These are phyloP conservation scores for Trissolcus japonicus DNA, from an alignment of 2,888 invertebrate genomes.

Conservation along the genomic window DNA sequence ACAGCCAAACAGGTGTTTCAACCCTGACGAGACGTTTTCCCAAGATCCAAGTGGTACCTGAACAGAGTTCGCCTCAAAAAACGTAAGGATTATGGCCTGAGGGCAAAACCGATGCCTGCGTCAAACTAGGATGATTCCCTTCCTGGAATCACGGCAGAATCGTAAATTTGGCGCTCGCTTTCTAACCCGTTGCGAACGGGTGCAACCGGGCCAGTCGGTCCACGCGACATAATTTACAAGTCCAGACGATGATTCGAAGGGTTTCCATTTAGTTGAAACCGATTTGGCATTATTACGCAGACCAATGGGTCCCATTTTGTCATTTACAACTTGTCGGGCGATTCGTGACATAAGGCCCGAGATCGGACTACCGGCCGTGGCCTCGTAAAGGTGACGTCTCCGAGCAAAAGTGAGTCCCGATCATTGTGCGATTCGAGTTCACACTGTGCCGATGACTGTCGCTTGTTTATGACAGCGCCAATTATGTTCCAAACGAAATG, in stretches of 20 bases:
- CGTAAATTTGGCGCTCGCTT: constrained; percentile 65
- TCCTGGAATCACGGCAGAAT: constrained; percentile 45
- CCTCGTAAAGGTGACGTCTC: constrained; percentile 36
- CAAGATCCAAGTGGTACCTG: neutral
- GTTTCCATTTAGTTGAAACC: constrained; percentile 56
- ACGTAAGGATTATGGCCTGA: neutral
- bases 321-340: constrained; percentile 46
- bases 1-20: constrained; percentile 8
- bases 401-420: constrained; percentile 25
- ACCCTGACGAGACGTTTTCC: neutral
- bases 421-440: constrained; percentile 38
- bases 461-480: constrained; percentile 39
- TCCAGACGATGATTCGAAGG: constrained; percentile 49
- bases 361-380: constrained; percentile 51
- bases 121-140: constrained; percentile 11
- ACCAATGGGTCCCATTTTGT: constrained; percentile 27
- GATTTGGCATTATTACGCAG: constrained; percentile 67
- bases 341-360: constrained; percentile 45
- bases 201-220: constrained; percentile 48
- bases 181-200: constrained; percentile 46
- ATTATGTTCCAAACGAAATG: constrained; percentile 21
- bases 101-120: neutral
- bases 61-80: neutral
- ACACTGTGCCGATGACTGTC: constrained; percentile 11
- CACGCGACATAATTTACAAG: constrained; percentile 53